Conservation (phyloP, 2,113 vertebrate genomes). For the Chaenocephalus aceratus region DNA sequence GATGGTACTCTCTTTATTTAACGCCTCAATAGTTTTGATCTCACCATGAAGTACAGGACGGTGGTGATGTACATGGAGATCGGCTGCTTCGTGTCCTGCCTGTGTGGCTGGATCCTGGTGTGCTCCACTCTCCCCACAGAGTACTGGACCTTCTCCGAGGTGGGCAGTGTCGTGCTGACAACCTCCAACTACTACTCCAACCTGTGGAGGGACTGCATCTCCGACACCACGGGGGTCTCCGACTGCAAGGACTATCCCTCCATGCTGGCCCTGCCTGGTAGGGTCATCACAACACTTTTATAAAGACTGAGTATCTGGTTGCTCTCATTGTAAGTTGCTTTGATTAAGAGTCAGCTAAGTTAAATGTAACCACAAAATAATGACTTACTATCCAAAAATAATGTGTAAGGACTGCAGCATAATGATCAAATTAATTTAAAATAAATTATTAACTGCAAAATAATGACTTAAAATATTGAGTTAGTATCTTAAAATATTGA, state of each 20-base stretch:
- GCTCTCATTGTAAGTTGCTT: too few relatives aligned
- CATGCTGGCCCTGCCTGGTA: slow-evolving; percentile 92
- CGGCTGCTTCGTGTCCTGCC: slow-evolving; percentile 87
- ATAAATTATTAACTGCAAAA: too few relatives aligned
- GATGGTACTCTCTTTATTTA: background rate
- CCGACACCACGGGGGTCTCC: slow-evolving; percentile 92
- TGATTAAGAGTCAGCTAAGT: too few relatives aligned
- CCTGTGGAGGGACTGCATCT: slow-evolving; percentile 94
- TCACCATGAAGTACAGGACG: slow-evolving; percentile 75
- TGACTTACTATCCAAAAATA: too few relatives aligned
- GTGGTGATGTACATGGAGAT: slow-evolving; percentile 88
- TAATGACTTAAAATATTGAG: too few relatives aligned
- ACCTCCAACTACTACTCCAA: slow-evolving; percentile 93
- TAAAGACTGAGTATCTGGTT: too few relatives aligned
- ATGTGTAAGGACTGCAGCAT: too few relatives aligned
- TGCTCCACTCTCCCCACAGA: slow-evolving; percentile 92
- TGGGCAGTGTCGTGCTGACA: slow-evolving; percentile 90
- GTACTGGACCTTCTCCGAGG: slow-evolving; percentile 94
- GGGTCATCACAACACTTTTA: slow-evolving; percentile 39
- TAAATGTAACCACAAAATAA: too few relatives aligned
- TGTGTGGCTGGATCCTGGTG: slow-evolving; percentile 92
- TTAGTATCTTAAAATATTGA: too few relatives aligned
- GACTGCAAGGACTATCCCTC: slow-evolving; percentile 96
- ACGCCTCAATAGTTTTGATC: too few relatives aligned
- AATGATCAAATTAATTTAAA: too few relatives aligned